A percentile compares a stretch with the other conserved stretches of the same genome.
These are phyloP conservation scores for Platypus cylindrus DNA, from an alignment of 2,888 invertebrate genomes.

Conservation along the genomic window DNA sequence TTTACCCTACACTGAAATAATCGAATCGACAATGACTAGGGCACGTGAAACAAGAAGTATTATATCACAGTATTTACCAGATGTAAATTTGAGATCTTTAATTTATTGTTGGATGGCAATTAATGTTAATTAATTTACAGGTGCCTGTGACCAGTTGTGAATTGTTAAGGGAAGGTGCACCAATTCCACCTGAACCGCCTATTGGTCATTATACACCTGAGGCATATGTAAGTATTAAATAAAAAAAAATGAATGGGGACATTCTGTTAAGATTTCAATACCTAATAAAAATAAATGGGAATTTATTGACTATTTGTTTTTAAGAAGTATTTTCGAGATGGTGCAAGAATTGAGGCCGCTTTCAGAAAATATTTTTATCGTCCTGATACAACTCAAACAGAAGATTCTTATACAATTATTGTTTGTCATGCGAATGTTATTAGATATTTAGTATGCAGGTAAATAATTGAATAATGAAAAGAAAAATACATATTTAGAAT, in stretches of 20 bases:
- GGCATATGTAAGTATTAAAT: conserved; percentile 48
- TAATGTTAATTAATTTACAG: conserved; percentile 34
- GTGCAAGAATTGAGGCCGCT: conserved; percentile 89
- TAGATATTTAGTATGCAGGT: conserved; percentile 86
- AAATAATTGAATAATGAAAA: no score
- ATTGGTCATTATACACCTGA: conserved; percentile 75
- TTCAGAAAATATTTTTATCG: conserved; percentile 89
- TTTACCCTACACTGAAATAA: conserved; percentile 65
- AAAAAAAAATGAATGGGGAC: no score
- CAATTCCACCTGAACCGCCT: conserved; percentile 88
- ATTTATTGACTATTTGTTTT: conserved; percentile 16
- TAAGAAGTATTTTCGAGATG: conserved; percentile 87
- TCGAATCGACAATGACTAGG: conserved; percentile 85
- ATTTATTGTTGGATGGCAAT: conserved; percentile 1
- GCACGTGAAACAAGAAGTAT: conserved; percentile 85
- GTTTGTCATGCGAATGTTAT: conserved; percentile 99
- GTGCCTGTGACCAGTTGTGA: conserved; percentile 52
- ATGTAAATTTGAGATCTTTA: conserved; percentile 19
- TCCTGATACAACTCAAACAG: conserved; percentile 64
- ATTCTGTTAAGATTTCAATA: background rate
- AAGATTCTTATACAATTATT: conserved; percentile 77
- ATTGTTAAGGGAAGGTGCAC: conserved; percentile 84
- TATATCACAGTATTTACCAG: conserved; percentile 56
- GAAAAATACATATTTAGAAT: background rate
- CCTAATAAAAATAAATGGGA: background rate